Conservation (phyloP, 1,140 invertebrate species). For the Acromyrmex echinatior region DNA sequence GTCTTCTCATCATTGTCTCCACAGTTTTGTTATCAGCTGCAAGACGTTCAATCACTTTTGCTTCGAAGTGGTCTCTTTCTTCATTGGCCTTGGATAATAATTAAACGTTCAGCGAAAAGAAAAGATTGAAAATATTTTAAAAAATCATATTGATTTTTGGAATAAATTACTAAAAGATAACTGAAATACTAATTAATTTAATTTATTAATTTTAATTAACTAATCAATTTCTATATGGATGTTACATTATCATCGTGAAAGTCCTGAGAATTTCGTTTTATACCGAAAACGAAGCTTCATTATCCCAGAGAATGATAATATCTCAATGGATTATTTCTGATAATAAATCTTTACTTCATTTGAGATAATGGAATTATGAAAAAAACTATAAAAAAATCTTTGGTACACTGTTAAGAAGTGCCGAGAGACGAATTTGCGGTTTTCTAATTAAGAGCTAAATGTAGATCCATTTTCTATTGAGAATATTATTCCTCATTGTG, state of each 20-base stretch:
- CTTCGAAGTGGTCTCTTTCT: not conserved
- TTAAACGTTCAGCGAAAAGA: conserved; percentile 11
- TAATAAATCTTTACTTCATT: conserved; percentile 3
- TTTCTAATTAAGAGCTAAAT: not conserved
- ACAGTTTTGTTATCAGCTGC: conserved; percentile 45
- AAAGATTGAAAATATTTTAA: not conserved
- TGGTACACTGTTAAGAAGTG: not conserved
- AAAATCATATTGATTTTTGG: not conserved
- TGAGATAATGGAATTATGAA: not conserved
- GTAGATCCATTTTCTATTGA: not conserved
- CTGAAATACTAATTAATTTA: not conserved
- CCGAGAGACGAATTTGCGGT: not conserved
- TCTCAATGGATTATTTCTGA: not conserved
- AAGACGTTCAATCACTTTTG: conserved; percentile 59
- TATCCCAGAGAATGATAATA: not conserved
- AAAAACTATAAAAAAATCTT: not conserved
- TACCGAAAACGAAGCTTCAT: not conserved
- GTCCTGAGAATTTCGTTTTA: not conserved
- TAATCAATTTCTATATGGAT: not conserved
- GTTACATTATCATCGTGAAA: not conserved
- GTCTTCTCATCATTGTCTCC: conserved; percentile 58
- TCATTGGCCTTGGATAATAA: not conserved
- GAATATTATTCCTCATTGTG: not conserved
- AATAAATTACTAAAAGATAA: not conserved
- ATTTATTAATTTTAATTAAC: not conserved